Conservation (phyloP, 2,888 invertebrate species). For the Agrochola litura region DNA sequence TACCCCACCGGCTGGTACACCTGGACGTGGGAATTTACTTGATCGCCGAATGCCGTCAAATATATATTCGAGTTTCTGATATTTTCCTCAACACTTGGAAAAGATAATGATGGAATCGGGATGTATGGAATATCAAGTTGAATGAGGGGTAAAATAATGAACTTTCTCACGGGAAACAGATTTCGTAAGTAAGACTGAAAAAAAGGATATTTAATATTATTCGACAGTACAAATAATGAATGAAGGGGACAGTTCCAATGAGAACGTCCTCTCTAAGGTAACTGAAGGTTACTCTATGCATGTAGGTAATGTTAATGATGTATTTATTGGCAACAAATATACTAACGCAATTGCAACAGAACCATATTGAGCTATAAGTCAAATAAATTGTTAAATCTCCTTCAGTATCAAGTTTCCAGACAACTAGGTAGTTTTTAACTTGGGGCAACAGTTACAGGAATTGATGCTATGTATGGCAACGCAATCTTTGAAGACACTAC, state of each 20-base stretch:
- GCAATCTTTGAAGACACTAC: too few relatives aligned
- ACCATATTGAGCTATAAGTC: not conserved
- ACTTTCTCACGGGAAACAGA: not conserved
- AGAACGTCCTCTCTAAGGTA: not conserved
- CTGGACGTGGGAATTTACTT: slow-evolving; percentile 2
- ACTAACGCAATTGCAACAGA: not conserved
- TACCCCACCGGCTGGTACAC: slow-evolving; percentile 14
- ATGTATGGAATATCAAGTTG: not conserved
- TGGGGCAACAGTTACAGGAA: not conserved
- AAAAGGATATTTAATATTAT: not conserved
- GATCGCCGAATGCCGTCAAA: not conserved
- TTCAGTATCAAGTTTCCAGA: not conserved
- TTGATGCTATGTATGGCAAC: too few relatives aligned
- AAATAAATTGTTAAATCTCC: not conserved
- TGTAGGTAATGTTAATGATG: not conserved
- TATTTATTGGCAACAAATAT: slow-evolving; percentile 8
- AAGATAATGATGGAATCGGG: not conserved
- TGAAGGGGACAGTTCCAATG: not conserved
- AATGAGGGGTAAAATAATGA: not conserved
- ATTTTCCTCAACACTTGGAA: not conserved
- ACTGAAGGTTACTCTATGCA: not conserved
- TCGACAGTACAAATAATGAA: not conserved
- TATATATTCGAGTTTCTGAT: not conserved
- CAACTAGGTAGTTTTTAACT: not conserved
- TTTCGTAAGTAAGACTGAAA: not conserved